Conservation (phyloP, 2,888 invertebrate species). For the Tridacna crocea region DNA sequence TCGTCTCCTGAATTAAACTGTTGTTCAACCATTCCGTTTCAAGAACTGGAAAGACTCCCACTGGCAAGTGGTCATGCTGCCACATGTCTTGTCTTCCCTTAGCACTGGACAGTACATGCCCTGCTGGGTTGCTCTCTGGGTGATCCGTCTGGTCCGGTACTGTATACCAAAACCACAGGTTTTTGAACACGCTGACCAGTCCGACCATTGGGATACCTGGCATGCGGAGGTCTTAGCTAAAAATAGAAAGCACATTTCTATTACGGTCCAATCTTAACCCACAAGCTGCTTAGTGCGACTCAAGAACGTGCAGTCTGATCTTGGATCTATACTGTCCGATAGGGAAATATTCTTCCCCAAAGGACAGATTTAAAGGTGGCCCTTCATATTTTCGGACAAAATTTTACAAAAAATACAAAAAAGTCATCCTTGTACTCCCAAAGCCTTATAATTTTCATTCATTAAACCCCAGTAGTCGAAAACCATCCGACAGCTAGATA, state of each 20-base stretch:
- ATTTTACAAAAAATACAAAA: no score
- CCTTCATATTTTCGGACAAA: no score
- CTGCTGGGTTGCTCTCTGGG: conserved; percentile 91
- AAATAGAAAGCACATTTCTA: conserved; percentile 9
- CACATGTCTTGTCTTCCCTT: conserved; percentile 72
- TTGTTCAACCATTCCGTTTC: conserved; percentile 39
- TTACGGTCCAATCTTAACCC: no score
- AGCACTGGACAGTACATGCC: conserved; percentile 89
- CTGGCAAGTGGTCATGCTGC: conserved; percentile 74
- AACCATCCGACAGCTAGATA: no score
- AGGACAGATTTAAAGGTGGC: no score
- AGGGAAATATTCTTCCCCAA: no score
- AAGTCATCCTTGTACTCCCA: no score
- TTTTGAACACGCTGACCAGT: conserved; percentile 88
- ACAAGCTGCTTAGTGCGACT: no score
- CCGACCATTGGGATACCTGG: conserved; percentile 77
- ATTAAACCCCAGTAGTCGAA: no score
- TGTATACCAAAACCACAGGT: conserved; percentile 96
- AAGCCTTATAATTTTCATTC: no score
- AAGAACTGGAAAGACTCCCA: conserved; percentile 72
- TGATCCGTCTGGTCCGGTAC: conserved; percentile 88
- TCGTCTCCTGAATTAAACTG: background rate
- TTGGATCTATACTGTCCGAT: no score
- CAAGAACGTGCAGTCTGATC: no score
- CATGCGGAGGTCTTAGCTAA: conserved; percentile 68